Evolutionary conservation across 1,140 invertebrate genomes (phyloP), one percentile per base, ranked within the genome.

Genomic region (Papilio aristodemus): DNA sequence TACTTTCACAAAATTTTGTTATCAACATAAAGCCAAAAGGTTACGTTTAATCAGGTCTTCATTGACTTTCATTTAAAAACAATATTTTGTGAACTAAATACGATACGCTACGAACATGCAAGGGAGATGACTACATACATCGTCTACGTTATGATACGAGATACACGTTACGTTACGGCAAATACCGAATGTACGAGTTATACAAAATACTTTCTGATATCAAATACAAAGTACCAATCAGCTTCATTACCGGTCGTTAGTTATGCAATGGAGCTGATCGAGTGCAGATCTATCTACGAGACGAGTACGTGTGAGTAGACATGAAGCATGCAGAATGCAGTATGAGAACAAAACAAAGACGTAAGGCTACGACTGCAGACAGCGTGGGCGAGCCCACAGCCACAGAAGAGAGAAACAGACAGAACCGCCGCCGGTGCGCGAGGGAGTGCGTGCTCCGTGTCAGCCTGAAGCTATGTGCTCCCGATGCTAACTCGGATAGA

Each of bases 401-500:
- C 90, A 92, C 90, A 92, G 90, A 92, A 92, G 89, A 92, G 90
- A 92, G 91, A 88, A 92, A 91, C 91, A 92, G 90, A 91, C 91
- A 91, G 86, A 91, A 83, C 89, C 87, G 82, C 84, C 87, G 86
- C 87, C 83, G 86, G 86, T 86, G 86, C 85, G 83, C 86, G 84
- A 83, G 84, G 59, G 82, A 71, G 78, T 77, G 83, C 78, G 86
- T 85, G 85, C 86, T 81, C 85, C 85, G 85, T 85, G 85, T 83
- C 78, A 89, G 87, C 87, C 78, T 83, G 85, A 87, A 89, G 86
- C 86, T 79, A 83, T 74, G 88, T 89, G 86, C 86, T 83, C 80
- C 79, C 84, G 85, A 77, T 79, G 77, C 78, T 81, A 85, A 81
- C 80, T 79, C 74, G 74, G 62, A 79, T 71, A 80, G 78, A 76